A percentile compares a stretch with the other conserved stretches of the same genome.
These are phyloP conservation scores for Rhagium mordax DNA, from an alignment of 2,888 invertebrate species.

Conservation along the genomic window DNA sequence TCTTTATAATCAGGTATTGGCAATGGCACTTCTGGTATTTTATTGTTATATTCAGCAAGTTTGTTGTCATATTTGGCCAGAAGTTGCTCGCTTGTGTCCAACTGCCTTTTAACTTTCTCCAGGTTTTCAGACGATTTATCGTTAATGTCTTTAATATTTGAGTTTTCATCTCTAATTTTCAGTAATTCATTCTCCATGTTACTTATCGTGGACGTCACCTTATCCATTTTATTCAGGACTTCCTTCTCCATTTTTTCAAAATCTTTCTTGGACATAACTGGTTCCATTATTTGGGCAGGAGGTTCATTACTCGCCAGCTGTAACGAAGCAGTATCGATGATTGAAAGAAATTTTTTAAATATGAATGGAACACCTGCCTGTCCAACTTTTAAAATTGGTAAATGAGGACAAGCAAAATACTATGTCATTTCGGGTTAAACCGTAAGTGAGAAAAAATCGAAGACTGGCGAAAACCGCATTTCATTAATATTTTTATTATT, in stretches of 20 bases:
- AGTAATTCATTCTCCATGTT: constrained; percentile 63
- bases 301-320: constrained; percentile 49
- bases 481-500: too few relatives aligned
- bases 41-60: constrained; percentile 70
- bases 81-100: constrained; percentile 73
- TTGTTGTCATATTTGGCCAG: constrained; percentile 75
- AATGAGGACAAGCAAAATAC: too few relatives aligned
- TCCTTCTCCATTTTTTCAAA: constrained; percentile 60
- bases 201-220: constrained; percentile 56
- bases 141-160: constrained; percentile 69
- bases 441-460: too few relatives aligned
- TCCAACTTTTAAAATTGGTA: too few relatives aligned
- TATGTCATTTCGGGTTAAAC: too few relatives aligned
- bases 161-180: constrained; percentile 66
- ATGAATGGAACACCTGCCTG: too few relatives aligned
- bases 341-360: too few relatives aligned
- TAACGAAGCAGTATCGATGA: constrained; percentile 10
- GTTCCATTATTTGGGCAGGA: constrained; percentile 55
- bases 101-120: constrained; percentile 68
- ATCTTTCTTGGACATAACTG: constrained; percentile 60
- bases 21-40: constrained; percentile 56
- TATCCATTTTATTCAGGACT: constrained; percentile 63
- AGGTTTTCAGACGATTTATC: constrained; percentile 69
- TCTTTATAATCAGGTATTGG: constrained; percentile 53
- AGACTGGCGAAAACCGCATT: too few relatives aligned